Evolutionary conservation across 1,140 invertebrate genomes (phyloP).

Genomic region (Ceratoteleas bidentatus): DNA sequence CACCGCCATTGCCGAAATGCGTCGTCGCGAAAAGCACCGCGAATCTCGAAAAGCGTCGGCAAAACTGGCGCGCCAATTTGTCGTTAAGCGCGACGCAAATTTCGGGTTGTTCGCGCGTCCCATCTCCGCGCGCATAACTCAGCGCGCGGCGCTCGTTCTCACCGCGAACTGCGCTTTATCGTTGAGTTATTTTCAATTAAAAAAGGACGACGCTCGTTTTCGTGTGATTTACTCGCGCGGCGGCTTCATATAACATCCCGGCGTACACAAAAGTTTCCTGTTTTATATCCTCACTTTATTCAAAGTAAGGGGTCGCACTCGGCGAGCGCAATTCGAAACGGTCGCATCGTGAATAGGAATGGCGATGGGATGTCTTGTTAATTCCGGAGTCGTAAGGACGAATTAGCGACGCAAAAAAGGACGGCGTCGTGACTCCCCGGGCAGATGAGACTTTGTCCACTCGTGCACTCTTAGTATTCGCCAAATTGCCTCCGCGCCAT

Average conservation of each 20-base stretch:
- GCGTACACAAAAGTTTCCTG: constrained; percentile 42
- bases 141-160: too few relatives aligned
- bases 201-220: constrained; percentile 22
- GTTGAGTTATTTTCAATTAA: constrained; percentile 47
- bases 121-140: too few relatives aligned
- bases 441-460: constrained; percentile 57
- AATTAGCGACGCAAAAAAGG: constrained; percentile 59
- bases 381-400: constrained; percentile 53
- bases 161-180: neutral
- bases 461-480: constrained; percentile 71
- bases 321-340: constrained; percentile 45
- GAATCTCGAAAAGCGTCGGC: too few relatives aligned
- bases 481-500: constrained; percentile 63
- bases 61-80: too few relatives aligned
- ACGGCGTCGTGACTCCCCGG: constrained; percentile 50
- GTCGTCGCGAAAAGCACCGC: too few relatives aligned
- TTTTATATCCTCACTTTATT: constrained; percentile 52
- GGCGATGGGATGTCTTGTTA: constrained; percentile 47
- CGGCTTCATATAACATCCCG: constrained; percentile 31
- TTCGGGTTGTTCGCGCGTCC: too few relatives aligned
- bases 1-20: too few relatives aligned
- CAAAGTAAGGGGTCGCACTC: constrained; percentile 45
- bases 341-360: constrained; percentile 49
- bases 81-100: too few relatives aligned
- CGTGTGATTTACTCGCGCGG: constrained; percentile 34